Evolutionary conservation across 2,888 invertebrate genomes (phyloP).

Genomic region (Drosophila neotestacea): DNA sequence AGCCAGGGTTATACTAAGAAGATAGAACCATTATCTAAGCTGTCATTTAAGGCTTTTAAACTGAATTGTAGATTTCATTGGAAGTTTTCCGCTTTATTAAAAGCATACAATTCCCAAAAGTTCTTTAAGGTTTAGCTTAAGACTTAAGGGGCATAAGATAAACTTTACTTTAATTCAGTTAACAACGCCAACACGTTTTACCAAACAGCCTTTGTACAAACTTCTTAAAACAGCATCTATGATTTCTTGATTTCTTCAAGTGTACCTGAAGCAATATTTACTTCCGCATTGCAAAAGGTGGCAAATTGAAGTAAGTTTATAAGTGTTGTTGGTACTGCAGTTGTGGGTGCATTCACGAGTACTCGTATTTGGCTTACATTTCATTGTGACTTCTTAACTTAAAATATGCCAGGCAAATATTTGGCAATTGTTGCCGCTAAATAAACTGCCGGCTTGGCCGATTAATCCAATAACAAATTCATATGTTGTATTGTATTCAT

Average conservation of each 20-base stretch:
- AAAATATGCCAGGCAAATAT: slow-evolving; percentile 60
- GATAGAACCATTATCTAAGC: no score
- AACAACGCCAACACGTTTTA: no score
- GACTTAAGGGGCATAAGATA: no score
- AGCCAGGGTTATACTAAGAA: no score
- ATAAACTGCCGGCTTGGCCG: slow-evolving; percentile 23
- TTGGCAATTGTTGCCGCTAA: slow-evolving; percentile 35
- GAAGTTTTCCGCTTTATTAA: no score
- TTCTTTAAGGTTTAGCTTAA: no score
- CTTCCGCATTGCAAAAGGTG: background rate
- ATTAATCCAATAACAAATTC: slow-evolving; percentile 54
- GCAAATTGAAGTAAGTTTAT: background rate
- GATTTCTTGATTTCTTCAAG: background rate
- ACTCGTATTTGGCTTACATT: slow-evolving; percentile 21
- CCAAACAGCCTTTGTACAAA: no score
- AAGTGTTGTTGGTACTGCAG: slow-evolving; percentile 13
- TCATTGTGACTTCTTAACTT: slow-evolving; percentile 4
- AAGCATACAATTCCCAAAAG: no score
- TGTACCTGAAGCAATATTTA: slow-evolving; percentile 7
- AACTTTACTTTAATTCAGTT: no score
- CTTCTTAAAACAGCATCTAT: background rate
- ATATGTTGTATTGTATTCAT: slow-evolving; percentile 2
- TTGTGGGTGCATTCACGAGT: slow-evolving; percentile 26
- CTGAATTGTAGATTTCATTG: no score
- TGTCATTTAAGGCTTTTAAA: no score